These are phyloP conservation scores for Zygaena filipendulae DNA, from an alignment of 2,888 invertebrate genomes.

Conservation along the genomic window DNA sequence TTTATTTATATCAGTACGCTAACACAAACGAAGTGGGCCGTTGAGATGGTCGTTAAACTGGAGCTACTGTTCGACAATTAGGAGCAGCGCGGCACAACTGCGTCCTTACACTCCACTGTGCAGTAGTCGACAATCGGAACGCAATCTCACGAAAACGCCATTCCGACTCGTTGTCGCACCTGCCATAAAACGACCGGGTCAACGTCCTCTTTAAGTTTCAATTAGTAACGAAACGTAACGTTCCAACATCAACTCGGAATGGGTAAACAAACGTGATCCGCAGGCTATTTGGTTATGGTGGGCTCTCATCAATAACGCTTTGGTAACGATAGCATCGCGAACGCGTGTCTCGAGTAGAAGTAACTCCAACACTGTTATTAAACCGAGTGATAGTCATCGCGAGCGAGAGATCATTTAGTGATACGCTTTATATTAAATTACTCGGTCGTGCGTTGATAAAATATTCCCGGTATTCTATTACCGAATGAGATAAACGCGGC, in stretches of 20 bases:
- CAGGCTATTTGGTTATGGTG: conserved; percentile 61
- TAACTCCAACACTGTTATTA: conserved; percentile 64
- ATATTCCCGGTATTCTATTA: conserved; percentile 65
- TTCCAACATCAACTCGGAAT: too few species aligned
- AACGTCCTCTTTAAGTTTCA: conserved; percentile 41
- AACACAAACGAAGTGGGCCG: conserved; percentile 46
- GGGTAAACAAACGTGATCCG: conserved; percentile 62
- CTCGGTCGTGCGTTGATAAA: conserved; percentile 67
- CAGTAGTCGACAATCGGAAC: conserved; percentile 48
- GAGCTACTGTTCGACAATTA: conserved; percentile 62
- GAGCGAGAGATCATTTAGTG: conserved; percentile 62
- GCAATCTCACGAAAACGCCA: conserved; percentile 65
- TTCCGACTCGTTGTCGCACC: conserved; percentile 48
- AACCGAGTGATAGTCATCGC: conserved; percentile 59
- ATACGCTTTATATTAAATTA: conserved; percentile 70
- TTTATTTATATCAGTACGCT: conserved; percentile 50
- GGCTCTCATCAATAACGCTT: conserved; percentile 63
- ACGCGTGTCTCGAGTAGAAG: conserved; percentile 58
- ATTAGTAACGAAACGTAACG: conserved; percentile 46
- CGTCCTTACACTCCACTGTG: conserved; percentile 40
- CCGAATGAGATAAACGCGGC: conserved; percentile 56
- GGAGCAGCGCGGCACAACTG: conserved; percentile 31
- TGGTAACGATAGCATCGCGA: conserved; percentile 56
- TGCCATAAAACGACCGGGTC: conserved; percentile 50
- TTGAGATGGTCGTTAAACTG: conserved; percentile 39